Evolutionary conservation across 2,888 invertebrate species (phyloP), one percentile per base, ranked within the genome.

Genomic region (Phengaris arion): DNA sequence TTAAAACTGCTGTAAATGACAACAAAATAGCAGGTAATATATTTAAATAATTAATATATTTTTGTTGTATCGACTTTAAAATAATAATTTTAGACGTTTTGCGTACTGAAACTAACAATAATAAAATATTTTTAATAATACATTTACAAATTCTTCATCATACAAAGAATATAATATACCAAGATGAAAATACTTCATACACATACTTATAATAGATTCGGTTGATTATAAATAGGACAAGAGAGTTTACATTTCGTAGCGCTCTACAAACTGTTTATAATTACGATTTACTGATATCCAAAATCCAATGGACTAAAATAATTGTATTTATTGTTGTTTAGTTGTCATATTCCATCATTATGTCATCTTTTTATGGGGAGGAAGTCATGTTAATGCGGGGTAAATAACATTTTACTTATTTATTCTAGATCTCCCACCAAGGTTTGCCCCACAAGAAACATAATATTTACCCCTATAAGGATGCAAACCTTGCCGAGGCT

Each of bases 1-100:
- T 59, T 35, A 15, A 45, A 12, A 64, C 64, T 35, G 64, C 45
- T 64, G 52, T 52, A 64, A 64, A 64, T 64, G 64, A 64, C 45
- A 64, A 2, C 64, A 45, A 35, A 45, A 64, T 64, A 64, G 6
- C 64, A 64, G 64, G 64, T 64, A 15, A 64, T 12, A 52, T 52
- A 52, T 12, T 64, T 22, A 59, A 59, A 10, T 3, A 64, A 10
- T 12, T 6, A 9, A 6, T 64, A 22, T 35, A 64, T 22, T 3
- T n/a, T 57, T 5, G 8, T 59, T 22, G 22, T 59, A 22, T 10
- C 59, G 5, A 59, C 22, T 5, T 22, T 64, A 5, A 64, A 10
- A 59, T 9, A 59, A n/a, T n/a, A 6, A 57, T 57, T 59, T 10
- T 22, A 4, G 59, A 10, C 10, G 59, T 5, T 64, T 35, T 35